Percentiles rank a stretch among this genome's conserved stretches.
Evolutionary conservation across 2,888 invertebrate species (phyloP).

Genomic region (Bedellia somnulentella): DNA sequence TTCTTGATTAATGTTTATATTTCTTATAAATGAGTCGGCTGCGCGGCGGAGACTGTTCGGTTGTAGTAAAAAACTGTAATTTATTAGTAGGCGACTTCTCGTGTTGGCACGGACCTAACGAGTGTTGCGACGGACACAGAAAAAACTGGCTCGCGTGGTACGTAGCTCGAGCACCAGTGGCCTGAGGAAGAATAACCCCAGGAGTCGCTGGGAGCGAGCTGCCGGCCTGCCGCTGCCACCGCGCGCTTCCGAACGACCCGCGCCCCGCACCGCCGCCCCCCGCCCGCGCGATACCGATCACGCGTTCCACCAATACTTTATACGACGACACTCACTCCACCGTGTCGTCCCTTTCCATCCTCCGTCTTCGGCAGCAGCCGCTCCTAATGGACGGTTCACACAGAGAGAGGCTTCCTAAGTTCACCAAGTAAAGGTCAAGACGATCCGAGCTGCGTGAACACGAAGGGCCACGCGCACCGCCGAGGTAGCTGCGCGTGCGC

Average conservation of each 20-base stretch:
- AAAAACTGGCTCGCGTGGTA: slow-evolving; percentile 63
- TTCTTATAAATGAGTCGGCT: slow-evolving; percentile 54
- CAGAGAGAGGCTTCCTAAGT: slow-evolving; percentile 57
- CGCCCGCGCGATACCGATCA: slow-evolving; percentile 58
- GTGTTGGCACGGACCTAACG: slow-evolving; percentile 66
- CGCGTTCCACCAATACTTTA: slow-evolving; percentile 60
- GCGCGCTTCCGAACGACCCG: slow-evolving; percentile 43
- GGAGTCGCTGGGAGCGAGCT: slow-evolving; percentile 53
- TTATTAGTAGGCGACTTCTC: slow-evolving; percentile 64
- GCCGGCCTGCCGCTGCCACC: slow-evolving; percentile 41
- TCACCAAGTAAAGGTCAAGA: slow-evolving; percentile 58
- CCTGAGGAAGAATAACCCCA: slow-evolving; percentile 63
- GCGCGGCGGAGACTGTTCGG: slow-evolving; percentile 59
- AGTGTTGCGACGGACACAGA: slow-evolving; percentile 64
- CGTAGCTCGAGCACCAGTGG: slow-evolving; percentile 60
- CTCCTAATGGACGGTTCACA: slow-evolving; percentile 53
- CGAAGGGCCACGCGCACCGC: slow-evolving; percentile 22
- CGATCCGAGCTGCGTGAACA: slow-evolving; percentile 49
- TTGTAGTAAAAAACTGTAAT: slow-evolving; percentile 60
- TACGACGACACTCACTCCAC: slow-evolving; percentile 41
- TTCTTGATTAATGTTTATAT: slow-evolving; percentile 46
- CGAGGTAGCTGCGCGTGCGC: slow-evolving; percentile 54
- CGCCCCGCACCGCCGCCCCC: slow-evolving; percentile 39
- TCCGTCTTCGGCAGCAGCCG: slow-evolving; percentile 25
- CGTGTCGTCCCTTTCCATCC: slow-evolving; percentile 46